Base-by-base conservation (phyloP, 2,888 invertebrate species). In the Magallana nippona region DNA sequence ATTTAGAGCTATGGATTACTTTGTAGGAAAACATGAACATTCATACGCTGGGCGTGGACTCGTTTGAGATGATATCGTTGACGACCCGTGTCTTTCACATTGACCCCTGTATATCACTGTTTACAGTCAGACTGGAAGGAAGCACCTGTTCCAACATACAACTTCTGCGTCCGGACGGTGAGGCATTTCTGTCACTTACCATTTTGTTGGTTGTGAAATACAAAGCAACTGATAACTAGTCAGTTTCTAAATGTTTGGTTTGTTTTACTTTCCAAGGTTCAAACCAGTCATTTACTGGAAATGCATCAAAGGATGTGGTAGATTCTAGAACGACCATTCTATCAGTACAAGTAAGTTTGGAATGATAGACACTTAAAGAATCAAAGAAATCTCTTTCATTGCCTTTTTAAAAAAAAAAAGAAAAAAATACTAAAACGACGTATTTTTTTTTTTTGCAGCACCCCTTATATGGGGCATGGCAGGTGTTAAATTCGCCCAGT, bases 1-100 rank as follows among this genome's bases (percentile, higher is more conserved):
- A 44, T 44, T 44, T 44, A 8, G 44, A 5, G 44, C 44, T 44
- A 44, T 44, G 44, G 44, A 44, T 44, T 44, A 44, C 11, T 0
- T 71, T 71, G 27, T 32, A 71, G 71, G 27, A 71, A 71, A 71
- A 71, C 32, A 71, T 71, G 71, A 32, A 71, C 8, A 71, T 71
- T 27, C 71, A 71, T 0, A 71, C 71, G 32, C 71, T 71, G 13
- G 71, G 71, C 27, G 71, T 71, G 71, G 15, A 22, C 71, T 71
- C 71, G 32, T 71, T 71, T 71, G 71, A 71, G 10, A 27, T 71
- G 71, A 8, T 44, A 44, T 44, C 44, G 44, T 44, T 44, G 44
- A 44, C 44, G 44, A 44, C 44, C 44, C 71, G 15, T 15, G 22
- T 32, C 2, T 71, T 71, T 13, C 71, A 22, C 27, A 15, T 71